phyloP scores from a whole-genome alignment of 2,113 vertebrate genomes.

The Actinemys pallida region DNA sequence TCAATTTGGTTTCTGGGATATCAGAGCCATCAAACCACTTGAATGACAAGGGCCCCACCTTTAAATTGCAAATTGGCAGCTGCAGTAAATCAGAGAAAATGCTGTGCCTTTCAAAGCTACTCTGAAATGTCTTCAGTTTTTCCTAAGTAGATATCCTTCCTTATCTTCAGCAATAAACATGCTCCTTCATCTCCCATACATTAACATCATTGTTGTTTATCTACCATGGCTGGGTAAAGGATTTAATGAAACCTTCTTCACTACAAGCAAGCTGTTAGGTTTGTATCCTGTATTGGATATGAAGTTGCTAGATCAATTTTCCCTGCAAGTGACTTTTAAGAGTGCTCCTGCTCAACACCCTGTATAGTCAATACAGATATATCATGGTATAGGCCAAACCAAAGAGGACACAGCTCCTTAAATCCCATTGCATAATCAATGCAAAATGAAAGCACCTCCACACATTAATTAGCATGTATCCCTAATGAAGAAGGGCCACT shows the following conservation, averaged over 20 bases:
- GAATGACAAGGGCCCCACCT: conserved; percentile 17
- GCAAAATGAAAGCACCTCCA: not conserved
- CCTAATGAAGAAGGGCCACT: not conserved
- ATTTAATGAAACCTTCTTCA: not conserved
- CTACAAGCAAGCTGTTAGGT: not conserved
- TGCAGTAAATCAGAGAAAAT: conserved; percentile 15
- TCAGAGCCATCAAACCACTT: not conserved
- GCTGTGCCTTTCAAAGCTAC: conserved; percentile 13
- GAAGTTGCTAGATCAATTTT: not conserved
- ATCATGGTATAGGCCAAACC: not conserved
- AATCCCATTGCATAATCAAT: accelerated
- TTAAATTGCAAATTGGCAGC: conserved; percentile 16
- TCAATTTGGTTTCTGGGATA: conserved; percentile 21
- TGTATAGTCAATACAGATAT: not conserved
- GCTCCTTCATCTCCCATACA: not conserved
- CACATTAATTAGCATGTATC: accelerated
- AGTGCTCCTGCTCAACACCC: not conserved
- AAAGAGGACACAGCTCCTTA: accelerated
- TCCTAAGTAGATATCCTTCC: not conserved
- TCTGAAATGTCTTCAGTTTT: not conserved
- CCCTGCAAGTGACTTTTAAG: not conserved
- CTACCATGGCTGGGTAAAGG: not conserved
- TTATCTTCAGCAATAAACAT: not conserved
- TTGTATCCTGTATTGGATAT: not conserved
- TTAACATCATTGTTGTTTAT: not conserved